Conservation (phyloP, 2,113 vertebrate species). For the Tupaia tana region DNA sequence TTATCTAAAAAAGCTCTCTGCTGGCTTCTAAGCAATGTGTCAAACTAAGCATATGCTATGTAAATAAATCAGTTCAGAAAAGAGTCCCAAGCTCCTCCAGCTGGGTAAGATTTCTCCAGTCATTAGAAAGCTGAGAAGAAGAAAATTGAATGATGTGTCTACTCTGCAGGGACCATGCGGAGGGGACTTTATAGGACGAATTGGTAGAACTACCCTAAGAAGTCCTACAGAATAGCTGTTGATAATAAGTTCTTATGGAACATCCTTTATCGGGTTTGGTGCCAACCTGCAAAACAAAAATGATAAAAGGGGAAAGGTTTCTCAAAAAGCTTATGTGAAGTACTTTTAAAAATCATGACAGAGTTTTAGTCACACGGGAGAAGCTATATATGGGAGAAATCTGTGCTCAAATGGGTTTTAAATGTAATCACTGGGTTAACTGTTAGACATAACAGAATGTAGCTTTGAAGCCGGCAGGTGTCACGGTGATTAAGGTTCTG, state of each 20-base stretch:
- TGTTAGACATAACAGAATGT: slow-evolving; percentile 3
- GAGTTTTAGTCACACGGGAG: neutral
- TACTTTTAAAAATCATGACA: slow-evolving; percentile 25
- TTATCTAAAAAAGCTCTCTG: slow-evolving; percentile 66
- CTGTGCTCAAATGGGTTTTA: neutral
- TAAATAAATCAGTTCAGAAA: slow-evolving; percentile 67
- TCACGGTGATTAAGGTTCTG: too few relatives aligned
- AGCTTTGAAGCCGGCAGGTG: neutral
- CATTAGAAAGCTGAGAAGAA: slow-evolving; percentile 57
- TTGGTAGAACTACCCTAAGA: neutral
- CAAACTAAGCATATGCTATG: slow-evolving; percentile 60
- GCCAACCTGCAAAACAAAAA: slow-evolving; percentile 23
- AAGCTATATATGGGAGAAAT: neutral
- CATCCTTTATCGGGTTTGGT: slow-evolving; percentile 10
- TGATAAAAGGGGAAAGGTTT: slow-evolving; percentile 22
- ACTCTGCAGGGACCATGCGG: neutral
- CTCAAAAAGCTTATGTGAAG: neutral
- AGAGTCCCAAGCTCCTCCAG: slow-evolving; percentile 23
- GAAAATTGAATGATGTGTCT: slow-evolving; percentile 51
- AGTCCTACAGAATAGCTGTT: neutral
- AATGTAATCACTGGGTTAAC: neutral
- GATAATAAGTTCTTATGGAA: neutral
- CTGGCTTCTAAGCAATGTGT: slow-evolving; percentile 66
- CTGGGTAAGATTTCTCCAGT: slow-evolving; percentile 54
- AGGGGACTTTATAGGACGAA: neutral